Conservation (phyloP, 2,888 invertebrate genomes). For the Coelinius sp. region DNA sequence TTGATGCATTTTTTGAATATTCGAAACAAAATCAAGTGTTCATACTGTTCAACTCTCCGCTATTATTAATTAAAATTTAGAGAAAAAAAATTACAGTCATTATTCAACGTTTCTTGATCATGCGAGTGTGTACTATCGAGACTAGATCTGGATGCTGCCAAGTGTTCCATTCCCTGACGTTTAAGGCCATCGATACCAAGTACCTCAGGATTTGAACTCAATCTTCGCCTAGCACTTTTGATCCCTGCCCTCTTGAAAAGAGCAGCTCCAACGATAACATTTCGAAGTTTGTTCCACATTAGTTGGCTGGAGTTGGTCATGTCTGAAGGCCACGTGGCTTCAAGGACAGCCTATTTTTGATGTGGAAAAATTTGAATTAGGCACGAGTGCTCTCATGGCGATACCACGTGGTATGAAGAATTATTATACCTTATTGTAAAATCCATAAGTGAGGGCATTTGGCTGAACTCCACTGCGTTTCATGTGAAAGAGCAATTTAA, state of each 20-base stretch:
- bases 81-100: slow-evolving; percentile 58
- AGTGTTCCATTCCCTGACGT: slow-evolving; percentile 61
- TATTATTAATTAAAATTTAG: slow-evolving; percentile 9
- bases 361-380: slow-evolving; percentile 36
- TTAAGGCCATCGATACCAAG: slow-evolving; percentile 60
- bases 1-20: too few species aligned
- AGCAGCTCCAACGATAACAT: slow-evolving; percentile 92
- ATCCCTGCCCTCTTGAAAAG: slow-evolving; percentile 87
- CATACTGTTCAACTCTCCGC: background rate
- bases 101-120: slow-evolving; percentile 65
- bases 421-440: slow-evolving; percentile 75
- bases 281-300: slow-evolving; percentile 94
- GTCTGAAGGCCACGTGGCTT: slow-evolving; percentile 94
- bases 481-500: slow-evolving; percentile 92
- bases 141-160: slow-evolving; percentile 66
- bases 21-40: background rate
- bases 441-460: slow-evolving; percentile 98
- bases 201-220: slow-evolving; percentile 72
- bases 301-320: slow-evolving; percentile 86
- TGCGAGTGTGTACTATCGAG: slow-evolving; percentile 69
- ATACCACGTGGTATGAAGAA: background rate
- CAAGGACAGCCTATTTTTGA: slow-evolving; percentile 82
- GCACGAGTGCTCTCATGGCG: background rate
- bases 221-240: slow-evolving; percentile 73
- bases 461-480: slow-evolving; percentile 94